These are phyloP conservation scores for Gobiocypris rarus DNA, from an alignment of 2,113 vertebrate genomes.

Conservation along the genomic window DNA sequence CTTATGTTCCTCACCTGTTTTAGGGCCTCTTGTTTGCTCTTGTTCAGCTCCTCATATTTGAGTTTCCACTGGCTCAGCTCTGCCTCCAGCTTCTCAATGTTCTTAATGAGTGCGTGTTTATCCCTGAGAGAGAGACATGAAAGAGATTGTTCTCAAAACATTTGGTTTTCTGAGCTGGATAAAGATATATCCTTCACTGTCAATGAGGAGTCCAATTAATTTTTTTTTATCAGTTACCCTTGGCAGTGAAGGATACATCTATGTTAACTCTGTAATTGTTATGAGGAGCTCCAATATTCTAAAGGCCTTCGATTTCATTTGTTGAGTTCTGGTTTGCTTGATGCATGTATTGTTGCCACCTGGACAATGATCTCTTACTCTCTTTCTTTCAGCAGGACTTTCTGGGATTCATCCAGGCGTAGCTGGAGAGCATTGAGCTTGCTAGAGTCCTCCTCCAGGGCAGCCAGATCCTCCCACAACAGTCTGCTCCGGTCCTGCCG, in stretches of 20 bases:
- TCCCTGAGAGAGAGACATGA: slow-evolving; percentile 77
- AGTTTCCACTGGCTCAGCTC: slow-evolving; percentile 96
- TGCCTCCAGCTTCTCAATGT: slow-evolving; percentile 90
- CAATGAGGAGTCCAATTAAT: background rate
- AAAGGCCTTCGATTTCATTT: slow-evolving; percentile 13
- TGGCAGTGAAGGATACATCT: background rate
- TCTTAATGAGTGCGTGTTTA: slow-evolving; percentile 89
- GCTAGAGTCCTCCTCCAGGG: slow-evolving; percentile 84
- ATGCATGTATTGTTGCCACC: background rate
- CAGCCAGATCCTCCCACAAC: slow-evolving; percentile 86
- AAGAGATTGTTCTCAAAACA: background rate
- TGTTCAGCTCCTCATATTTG: slow-evolving; percentile 94
- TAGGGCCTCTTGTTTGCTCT: slow-evolving; percentile 91
- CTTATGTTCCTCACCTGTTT: slow-evolving; percentile 84
- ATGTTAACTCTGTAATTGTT: background rate
- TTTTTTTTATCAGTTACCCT: too few relatives aligned
- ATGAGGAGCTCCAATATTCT: background rate
- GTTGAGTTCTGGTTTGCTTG: background rate
- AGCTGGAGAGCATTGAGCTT: slow-evolving; percentile 91
- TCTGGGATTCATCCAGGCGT: slow-evolving; percentile 95
- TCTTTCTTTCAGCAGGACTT: slow-evolving; percentile 88
- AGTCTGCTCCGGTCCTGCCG: slow-evolving; percentile 87
- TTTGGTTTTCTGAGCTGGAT: background rate
- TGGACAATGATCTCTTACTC: slow-evolving; percentile 74
- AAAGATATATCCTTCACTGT: background rate